A percentile compares a stretch with the other conserved stretches of the same genome.
phyloP scores from a whole-genome alignment of 2,888 invertebrate genomes.

The Caenorhabditis macrosperma region DNA sequence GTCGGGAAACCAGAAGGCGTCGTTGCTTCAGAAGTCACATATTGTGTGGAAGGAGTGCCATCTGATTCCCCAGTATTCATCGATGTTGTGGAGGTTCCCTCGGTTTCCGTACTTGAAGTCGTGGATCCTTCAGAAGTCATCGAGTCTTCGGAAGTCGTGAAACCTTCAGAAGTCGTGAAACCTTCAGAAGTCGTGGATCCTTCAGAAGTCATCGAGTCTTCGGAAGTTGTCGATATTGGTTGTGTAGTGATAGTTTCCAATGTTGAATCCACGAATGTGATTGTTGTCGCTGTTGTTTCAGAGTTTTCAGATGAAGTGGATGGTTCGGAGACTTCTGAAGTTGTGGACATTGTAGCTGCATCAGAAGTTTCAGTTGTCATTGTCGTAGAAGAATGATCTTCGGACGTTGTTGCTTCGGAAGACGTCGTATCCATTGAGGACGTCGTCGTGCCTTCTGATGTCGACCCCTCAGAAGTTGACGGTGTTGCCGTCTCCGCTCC shows the following conservation, averaged over 20 bases:
- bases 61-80: slow-evolving; percentile 27
- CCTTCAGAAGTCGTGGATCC: too few relatives aligned
- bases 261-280: slow-evolving; percentile 39
- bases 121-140: too few relatives aligned
- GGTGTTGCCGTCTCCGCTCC: neutral
- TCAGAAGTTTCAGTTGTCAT: neutral
- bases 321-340: neutral
- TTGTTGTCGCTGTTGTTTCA: slow-evolving; percentile 21
- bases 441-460: slow-evolving; percentile 20
- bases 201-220: neutral
- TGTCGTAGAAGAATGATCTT: neutral
- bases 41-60: slow-evolving; percentile 19
- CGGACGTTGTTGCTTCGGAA: neutral
- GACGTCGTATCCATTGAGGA: neutral
- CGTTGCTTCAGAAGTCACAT: slow-evolving; percentile 16
- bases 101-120: neutral
- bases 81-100: neutral
- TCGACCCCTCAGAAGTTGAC: neutral
- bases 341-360: neutral
- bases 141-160: too few relatives aligned
- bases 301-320: slow-evolving; percentile 10
- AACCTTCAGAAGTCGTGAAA: too few relatives aligned
- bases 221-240: slow-evolving; percentile 4
- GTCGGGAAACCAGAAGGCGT: slow-evolving; percentile 14
- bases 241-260: slow-evolving; percentile 23